These are phyloP conservation scores for Hippocampus comes DNA, from an alignment of 2,113 vertebrate species.

Conservation along the genomic window DNA sequence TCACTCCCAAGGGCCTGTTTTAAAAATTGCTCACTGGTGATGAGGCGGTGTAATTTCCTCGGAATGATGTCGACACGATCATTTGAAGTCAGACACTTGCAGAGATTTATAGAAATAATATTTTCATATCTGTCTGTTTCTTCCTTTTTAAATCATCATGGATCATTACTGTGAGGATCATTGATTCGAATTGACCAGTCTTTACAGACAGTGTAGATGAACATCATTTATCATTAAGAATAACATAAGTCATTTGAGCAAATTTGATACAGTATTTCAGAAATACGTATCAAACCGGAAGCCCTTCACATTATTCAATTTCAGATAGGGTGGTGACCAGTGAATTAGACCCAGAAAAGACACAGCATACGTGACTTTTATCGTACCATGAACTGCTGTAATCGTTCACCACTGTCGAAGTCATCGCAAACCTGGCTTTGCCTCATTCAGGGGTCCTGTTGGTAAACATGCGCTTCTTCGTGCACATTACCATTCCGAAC, in stretches of 20 bases:
- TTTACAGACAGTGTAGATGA: too few relatives aligned
- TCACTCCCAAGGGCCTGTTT: neutral
- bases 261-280: neutral
- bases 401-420: too few relatives aligned
- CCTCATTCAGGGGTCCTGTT: slow-evolving; percentile 71
- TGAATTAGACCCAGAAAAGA: too few relatives aligned
- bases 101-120: neutral
- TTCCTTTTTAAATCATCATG: neutral
- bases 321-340: too few relatives aligned
- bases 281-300: neutral
- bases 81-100: neutral
- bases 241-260: too few relatives aligned
- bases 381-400: too few relatives aligned
- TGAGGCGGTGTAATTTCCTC: neutral
- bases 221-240: too few relatives aligned
- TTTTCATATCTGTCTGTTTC: neutral
- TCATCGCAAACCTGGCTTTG: too few relatives aligned
- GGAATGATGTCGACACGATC: neutral
- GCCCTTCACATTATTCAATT: neutral
- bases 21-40: neutral
- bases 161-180: neutral
- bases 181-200: too few relatives aligned
- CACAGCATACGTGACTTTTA: too few relatives aligned
- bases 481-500: slow-evolving; percentile 83
- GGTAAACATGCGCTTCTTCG: slow-evolving; percentile 83